Base-by-base conservation (phyloP, 1,140 invertebrate species). In the Lordiphosa mommai region DNA sequence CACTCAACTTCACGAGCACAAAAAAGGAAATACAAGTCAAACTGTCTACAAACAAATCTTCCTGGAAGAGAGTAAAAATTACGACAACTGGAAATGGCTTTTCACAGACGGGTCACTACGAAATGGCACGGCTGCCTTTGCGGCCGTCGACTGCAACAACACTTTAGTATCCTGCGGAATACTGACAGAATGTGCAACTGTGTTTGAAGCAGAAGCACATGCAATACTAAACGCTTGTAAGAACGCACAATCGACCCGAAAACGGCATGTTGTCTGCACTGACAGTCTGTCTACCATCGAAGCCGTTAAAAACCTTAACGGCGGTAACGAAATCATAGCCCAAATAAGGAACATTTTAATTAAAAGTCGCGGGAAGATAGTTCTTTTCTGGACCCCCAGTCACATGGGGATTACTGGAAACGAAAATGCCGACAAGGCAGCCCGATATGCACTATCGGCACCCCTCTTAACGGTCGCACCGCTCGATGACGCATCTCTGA, bases 81-180 rank as follows among this genome's bases (percentile, higher is more conserved):
- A 33, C 32, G 12, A 33, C n/a, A 33, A 33, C 9, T 27, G 10
- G n/a, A n/a, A n/a, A n/a, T n/a, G n/a, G n/a, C n/a, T n/a, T n/a
- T n/a, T n/a, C 20, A 43, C 40, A n/a, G 40, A 43, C 17, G 40
- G 8, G n/a, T n/a, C 17, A 8, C n/a, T 23, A 43, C 40, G 40
- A n/a, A 10, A 43, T n/a, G 20, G 10, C 20, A 27, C 20, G n/a
- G 40, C 40, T 43, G 16, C 40, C 17, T 43, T 43, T 20, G 40
- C 40, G 10, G 40, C 20, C 17, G 40, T 43, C 16, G 40, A 41
- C 16, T 41, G 8, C n/a, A 8, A 41, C 16, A 41, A n/a, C n/a
- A n/a, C n/a, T n/a, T n/a, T n/a, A n/a, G n/a, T n/a, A n/a, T n/a
- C n/a, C n/a, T n/a, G n/a, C n/a, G n/a, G n/a, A n/a, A n/a, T n/a